These are phyloP conservation scores for Mycalesis mineus DNA, from an alignment of 2,888 invertebrate species.

Conservation along the genomic window DNA sequence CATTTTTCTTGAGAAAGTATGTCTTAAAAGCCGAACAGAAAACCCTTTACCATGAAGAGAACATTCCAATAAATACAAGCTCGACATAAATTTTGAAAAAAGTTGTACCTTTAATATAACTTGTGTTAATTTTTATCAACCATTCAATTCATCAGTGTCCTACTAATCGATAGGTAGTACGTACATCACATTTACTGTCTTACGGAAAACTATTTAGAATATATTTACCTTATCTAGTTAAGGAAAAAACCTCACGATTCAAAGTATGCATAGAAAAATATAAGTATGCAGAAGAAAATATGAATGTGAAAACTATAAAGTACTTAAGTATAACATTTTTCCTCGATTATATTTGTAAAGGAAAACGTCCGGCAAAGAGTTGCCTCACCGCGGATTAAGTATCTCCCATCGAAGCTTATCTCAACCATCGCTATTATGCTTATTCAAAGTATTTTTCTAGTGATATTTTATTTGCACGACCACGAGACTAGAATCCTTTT, in stretches of 20 bases:
- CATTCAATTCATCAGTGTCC: too few species aligned
- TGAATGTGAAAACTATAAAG: background rate
- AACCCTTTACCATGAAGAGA: too few species aligned
- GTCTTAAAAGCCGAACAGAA: too few species aligned
- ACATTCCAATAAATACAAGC: too few species aligned
- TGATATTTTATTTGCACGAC: constrained; percentile 68
- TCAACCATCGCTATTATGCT: constrained; percentile 56
- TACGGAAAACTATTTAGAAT: background rate
- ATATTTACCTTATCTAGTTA: background rate
- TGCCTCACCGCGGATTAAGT: constrained; percentile 54
- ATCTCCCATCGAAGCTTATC: constrained; percentile 53
- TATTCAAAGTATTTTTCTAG: constrained; percentile 64
- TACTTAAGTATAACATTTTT: constrained; percentile 27
- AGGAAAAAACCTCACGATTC: background rate
- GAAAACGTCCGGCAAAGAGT: constrained; percentile 61
- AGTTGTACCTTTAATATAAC: too few species aligned
- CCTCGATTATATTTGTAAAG: constrained; percentile 49
- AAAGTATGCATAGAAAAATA: too few species aligned
- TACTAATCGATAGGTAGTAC: too few species aligned
- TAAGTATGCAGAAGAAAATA: background rate
- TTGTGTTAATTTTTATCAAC: too few species aligned
- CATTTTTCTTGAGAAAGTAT: too few species aligned
- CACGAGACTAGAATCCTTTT: constrained; percentile 50
- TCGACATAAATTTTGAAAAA: too few species aligned
- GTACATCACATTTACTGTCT: background rate